Base-by-base conservation (phyloP, 2,888 invertebrate genomes). In the Ectemnius lituratus region DNA sequence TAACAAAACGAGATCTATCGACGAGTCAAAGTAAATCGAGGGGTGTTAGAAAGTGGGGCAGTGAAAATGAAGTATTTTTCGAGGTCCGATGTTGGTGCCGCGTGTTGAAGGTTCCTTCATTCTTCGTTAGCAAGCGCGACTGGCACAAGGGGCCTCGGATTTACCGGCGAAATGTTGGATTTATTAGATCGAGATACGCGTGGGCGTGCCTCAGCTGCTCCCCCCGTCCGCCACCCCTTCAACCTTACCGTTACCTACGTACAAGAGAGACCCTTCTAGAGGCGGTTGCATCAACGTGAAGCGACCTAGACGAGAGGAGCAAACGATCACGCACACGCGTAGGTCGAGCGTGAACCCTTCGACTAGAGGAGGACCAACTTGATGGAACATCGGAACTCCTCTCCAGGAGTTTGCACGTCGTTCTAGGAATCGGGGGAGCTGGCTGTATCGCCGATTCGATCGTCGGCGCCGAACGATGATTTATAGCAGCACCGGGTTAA, bases 181-280 rank as follows among this genome's bases (percentile, higher is more conserved):
- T 90, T 90, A 90, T 90, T 90, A 89, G 90, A 90, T 90, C 90
- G 88, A 89, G 90, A 90, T 90, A 90, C 86, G 88, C 86, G 87
- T 88, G 90, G 90, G 90, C 90, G 90, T 90, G 87, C 79, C 88
- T 84, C 85, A 76, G 77, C 78, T 78, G 76, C 75, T 76, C 80
- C 77, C 84, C 78, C 83, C 75, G 65, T 63, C 70, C 63, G 67
- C 66, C 56, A 60, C n/a, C 56, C 62, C 46, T 60, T 82, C 71
- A 66, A 67, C 78, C 80, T 67, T 77, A 82, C 82, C 81, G 84
- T 83, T 83, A 83, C 78, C 75, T 80, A 82, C 82, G 83, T 85
- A 82, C 81, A 75, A 75, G 81, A 67, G 68, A 65, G 52, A 70
- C 47, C 69, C 69, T 74, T 27, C 62, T 72, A 60, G 61, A 64